Base-by-base conservation (phyloP, 2,888 invertebrate species). In the Salpingus planirostris region DNA sequence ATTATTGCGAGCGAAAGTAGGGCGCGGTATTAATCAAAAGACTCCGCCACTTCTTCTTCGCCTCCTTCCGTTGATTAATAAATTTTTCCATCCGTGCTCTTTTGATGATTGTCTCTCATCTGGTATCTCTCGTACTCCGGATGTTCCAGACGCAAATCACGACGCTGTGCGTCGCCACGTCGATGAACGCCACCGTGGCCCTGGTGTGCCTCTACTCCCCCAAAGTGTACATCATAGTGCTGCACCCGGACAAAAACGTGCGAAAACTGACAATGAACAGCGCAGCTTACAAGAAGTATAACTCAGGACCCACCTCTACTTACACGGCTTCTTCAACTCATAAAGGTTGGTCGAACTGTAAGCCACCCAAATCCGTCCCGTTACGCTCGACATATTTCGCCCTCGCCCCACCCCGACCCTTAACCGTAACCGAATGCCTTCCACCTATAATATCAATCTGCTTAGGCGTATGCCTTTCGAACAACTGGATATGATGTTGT, bases 191-290 rank as follows among this genome's bases (percentile, higher is more conserved):
- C 22, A 74, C 77, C 2, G 80, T 79, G 12, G 76, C 78, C 6
- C 65, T 82, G 24, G 73, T 76, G 29, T 81, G 80, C 53, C 67
- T 81, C 4, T 81, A 79, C 59, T 75, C 76, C 13, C 80, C 80
- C 11, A 81, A 81, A 63, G 69, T 80, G 21, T 80, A 80, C 67
- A 78, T 82, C 46, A 79, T 82, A 40, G 62, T 81, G 38, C 74
- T 78, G 53, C 79, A 81, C 55, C 80, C 80, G 23, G 78, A 81
- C 51, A 81, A 81, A 56, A 82, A 81, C 59, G 75, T 78, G 23
- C 65, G 80, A n/a, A 68, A 68, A 47, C 58, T 67, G 31, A 67
- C 65, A 21, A 64, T 66, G 61, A 60, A 59, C 36, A 59, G 56
- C 38, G 57, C 59, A 12, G 53, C 59, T 27, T 57, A 60, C 45